These are phyloP conservation scores for Sthenelais limicola DNA, from an alignment of 2,888 invertebrate genomes.

Conservation along the genomic window DNA sequence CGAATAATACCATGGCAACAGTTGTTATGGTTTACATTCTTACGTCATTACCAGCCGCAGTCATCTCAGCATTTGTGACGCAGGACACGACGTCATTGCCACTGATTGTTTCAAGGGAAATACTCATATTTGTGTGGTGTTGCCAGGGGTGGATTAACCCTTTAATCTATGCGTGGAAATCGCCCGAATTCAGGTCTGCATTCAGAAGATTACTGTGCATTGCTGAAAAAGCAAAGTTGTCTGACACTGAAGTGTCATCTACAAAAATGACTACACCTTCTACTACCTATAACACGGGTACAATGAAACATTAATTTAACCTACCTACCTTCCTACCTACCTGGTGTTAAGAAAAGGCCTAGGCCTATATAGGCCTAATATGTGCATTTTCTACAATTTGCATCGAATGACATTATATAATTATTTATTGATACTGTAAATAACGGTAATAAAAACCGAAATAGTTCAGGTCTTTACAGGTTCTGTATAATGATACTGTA, in stretches of 20 bases:
- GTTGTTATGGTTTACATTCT: conserved; percentile 1
- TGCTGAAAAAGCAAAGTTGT: background rate
- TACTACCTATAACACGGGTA: background rate
- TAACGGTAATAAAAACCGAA: no score
- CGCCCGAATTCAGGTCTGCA: conserved; percentile 24
- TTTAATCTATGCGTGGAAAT: conserved; percentile 9
- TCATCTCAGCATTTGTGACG: background rate
- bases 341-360: no score
- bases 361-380: no score
- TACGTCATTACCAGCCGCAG: conserved; percentile 1
- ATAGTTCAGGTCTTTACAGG: no score
- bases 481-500: no score
- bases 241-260: conserved; percentile 14
- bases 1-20: conserved; percentile 11
- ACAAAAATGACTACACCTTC: conserved; percentile 10
- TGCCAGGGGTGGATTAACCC: background rate
- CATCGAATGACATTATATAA: no score
- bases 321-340: no score
- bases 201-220: conserved; percentile 12
- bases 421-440: no score
- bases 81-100: background rate
- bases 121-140: conserved; percentile 4
- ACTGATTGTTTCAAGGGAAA: background rate
- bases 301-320: background rate
- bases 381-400: no score